Conservation (phyloP, 1,140 invertebrate genomes). For the Aphaenogaster ashmeadi region DNA sequence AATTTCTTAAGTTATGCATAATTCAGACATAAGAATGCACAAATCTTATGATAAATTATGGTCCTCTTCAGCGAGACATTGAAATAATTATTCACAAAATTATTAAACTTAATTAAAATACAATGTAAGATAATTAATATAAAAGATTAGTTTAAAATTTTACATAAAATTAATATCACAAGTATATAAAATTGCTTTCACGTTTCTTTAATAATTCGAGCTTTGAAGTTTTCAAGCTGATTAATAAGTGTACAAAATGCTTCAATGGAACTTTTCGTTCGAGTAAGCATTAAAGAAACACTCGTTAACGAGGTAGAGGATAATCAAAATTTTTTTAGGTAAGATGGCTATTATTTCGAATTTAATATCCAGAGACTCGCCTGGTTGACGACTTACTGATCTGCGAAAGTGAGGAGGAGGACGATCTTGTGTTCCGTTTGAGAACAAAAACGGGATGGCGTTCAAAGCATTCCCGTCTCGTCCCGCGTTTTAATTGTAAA, state of each 20-base stretch:
- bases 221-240: slow-evolving; percentile 14
- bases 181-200: background rate
- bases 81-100: background rate
- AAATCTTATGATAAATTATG: slow-evolving; percentile 3
- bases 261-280: background rate
- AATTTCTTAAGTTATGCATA: background rate
- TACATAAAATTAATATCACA: background rate
- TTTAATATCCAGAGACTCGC: slow-evolving; percentile 62
- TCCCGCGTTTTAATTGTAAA: slow-evolving; percentile 52
- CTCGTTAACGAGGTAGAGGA: background rate
- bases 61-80: background rate
- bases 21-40: background rate
- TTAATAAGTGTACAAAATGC: background rate
- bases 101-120: background rate
- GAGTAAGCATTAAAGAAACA: background rate
- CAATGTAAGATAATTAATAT: background rate
- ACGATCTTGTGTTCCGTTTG: slow-evolving; percentile 24
- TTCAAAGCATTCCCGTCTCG: slow-evolving; percentile 1
- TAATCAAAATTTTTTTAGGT: slow-evolving; percentile 58
- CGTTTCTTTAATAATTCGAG: background rate
- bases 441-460: slow-evolving; percentile 44
- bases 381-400: slow-evolving; percentile 48
- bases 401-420: background rate
- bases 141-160: background rate
- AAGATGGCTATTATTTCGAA: slow-evolving; percentile 61